A percentile compares a stretch with the other conserved stretches of the same genome.
Conservation (phyloP, 2,113 vertebrate genomes). For the Lophius piscatorius region DNA sequence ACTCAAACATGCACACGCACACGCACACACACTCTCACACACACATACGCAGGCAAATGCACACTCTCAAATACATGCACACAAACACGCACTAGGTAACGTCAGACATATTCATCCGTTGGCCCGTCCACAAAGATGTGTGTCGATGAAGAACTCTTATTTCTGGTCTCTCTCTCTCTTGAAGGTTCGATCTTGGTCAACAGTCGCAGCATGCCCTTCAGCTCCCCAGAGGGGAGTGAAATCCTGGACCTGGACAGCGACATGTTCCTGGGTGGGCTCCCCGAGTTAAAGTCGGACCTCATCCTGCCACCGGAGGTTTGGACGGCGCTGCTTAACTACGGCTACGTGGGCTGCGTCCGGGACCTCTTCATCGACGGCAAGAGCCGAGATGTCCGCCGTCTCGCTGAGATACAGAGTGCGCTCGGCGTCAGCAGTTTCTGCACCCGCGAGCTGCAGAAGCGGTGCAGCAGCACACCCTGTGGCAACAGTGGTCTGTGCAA, state of each 20-base stretch:
- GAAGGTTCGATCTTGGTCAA: constrained; percentile 92
- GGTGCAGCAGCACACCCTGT: constrained; percentile 86
- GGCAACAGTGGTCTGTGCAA: constrained; percentile 86
- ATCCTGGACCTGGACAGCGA: constrained; percentile 91
- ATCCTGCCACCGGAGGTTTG: constrained; percentile 92
- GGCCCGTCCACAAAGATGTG: too few species aligned
- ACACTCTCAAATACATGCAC: too few species aligned
- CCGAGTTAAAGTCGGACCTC: constrained; percentile 83
- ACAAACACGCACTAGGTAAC: too few species aligned
- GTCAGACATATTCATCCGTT: too few species aligned
- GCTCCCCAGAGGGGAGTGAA: constrained; percentile 91
- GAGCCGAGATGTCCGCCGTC: constrained; percentile 87
- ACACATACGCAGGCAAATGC: too few species aligned
- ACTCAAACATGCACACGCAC: too few species aligned
- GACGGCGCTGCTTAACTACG: constrained; percentile 89
- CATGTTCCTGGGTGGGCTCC: constrained; percentile 90
- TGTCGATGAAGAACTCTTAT: too few species aligned
- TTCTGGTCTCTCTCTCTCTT: neutral
- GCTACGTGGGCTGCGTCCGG: constrained; percentile 91
- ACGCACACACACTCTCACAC: too few species aligned
- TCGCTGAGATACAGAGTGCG: constrained; percentile 86
- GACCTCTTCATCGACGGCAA: constrained; percentile 94
- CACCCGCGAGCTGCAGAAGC: constrained; percentile 88
- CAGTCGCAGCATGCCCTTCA: constrained; percentile 90
- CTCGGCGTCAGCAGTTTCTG: constrained; percentile 88